Conservation (phyloP, 2,888 invertebrate species). For the Macrophya alboannulata region DNA sequence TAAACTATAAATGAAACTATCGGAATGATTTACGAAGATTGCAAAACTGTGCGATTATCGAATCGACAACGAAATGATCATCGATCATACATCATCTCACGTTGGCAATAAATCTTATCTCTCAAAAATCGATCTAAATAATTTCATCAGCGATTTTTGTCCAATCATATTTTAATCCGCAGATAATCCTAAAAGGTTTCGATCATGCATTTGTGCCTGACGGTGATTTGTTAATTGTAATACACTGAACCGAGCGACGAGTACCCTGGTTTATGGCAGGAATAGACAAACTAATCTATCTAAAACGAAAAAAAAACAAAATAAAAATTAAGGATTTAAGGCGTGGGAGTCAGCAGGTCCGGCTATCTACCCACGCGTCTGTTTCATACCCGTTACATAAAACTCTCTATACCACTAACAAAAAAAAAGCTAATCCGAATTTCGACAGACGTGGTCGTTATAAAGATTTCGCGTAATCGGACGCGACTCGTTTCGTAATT, state of each 20-base stretch:
- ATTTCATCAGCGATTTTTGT: background rate
- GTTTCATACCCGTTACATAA: slow-evolving; percentile 28
- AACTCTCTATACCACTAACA: background rate
- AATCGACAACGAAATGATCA: background rate
- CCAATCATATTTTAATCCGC: background rate
- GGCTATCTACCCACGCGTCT: slow-evolving; percentile 29
- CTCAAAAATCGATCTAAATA: background rate
- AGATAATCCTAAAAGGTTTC: background rate
- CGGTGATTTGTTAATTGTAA: slow-evolving; percentile 10
- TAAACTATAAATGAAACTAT: background rate
- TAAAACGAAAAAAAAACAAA: slow-evolving; percentile 12
- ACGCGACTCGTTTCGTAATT: slow-evolving; percentile 31
- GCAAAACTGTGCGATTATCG: background rate
- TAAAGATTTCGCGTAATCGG: slow-evolving; percentile 38
- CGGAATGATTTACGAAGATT: background rate
- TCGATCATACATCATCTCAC: background rate
- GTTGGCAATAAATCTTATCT: background rate
- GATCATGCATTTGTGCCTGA: background rate
- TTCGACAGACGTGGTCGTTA: background rate
- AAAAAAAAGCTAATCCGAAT: slow-evolving; percentile 27
- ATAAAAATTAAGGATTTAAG: background rate
- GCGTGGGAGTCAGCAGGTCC: slow-evolving; percentile 47
- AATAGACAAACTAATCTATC: slow-evolving; percentile 40
- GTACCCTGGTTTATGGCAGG: slow-evolving; percentile 46
- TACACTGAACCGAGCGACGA: background rate